Evolutionary conservation across 1,140 invertebrate species (phyloP), one percentile per base, ranked within the genome.

Genomic region (Danaus melanippus): DNA sequence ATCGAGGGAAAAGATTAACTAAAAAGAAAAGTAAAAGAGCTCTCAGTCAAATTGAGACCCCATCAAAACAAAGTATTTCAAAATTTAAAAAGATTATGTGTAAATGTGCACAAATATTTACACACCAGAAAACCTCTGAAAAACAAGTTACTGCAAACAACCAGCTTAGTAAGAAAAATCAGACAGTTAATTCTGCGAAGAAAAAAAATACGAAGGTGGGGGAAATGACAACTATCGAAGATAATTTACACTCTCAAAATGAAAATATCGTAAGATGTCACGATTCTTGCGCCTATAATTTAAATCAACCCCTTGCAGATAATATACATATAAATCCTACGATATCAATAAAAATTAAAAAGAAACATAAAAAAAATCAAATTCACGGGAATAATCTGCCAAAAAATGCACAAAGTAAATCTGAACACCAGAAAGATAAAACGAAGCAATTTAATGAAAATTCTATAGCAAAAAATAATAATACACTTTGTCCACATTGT

Each of bases 21-120:
- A 51, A 21, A 17, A 66, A 66, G n/a, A 62, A 42, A 50, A 57
- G 45, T 55, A 48, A 46, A 46, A 59, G 46, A 42, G 42, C 17
- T 0, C 56, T 58, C 11, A 56, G 50, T 41, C n/a, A 40, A 42
- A 12, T 43, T 46, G 32, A 48, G 12, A 9, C 12, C 10, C 12
- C 12, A 12, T 12, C 40, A 21, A 53, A 46, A 41, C 1, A 53
- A 50, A 47, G 10, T 5, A 8, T 17, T 12, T 48, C 45, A 9
- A 42, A 32, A 46, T 8, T 53, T 42, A 53, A 63, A 57, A 50
- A 42, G 12, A 46, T 60, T 48, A 44, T 63, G 1, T 50, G 52
- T 47, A 32, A 42, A 8, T 67, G 61, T 51, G 32, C 41, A 12
- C 46, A 32, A 15, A 17, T 53, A 41, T 56, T 55, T 50, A 48